Percentiles rank a stretch among this genome's conserved stretches.
Conservation (phyloP, 2,888 invertebrate genomes). For the Patella pellucida region DNA sequence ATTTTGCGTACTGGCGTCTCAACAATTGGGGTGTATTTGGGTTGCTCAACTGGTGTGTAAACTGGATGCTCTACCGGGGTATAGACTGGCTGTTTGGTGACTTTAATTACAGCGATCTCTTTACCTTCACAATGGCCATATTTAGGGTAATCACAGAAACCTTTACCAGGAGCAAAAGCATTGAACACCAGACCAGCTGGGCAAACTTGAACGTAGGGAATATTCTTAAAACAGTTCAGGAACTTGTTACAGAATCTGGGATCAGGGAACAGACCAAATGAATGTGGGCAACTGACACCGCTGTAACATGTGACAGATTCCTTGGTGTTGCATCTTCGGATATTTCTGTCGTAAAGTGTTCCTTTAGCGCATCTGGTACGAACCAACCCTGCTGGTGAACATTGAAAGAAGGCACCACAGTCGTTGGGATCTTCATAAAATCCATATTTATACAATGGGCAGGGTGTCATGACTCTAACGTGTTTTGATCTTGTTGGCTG, state of each 20-base stretch:
- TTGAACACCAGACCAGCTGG: background rate
- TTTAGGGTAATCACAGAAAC: background rate
- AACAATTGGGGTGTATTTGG: too few relatives aligned
- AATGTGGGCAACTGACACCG: background rate
- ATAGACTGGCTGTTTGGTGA: too few relatives aligned
- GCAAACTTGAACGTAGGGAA: background rate
- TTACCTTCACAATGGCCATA: background rate
- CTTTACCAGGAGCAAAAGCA: background rate
- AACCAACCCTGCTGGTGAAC: background rate
- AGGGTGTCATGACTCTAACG: background rate
- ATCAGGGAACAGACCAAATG: background rate
- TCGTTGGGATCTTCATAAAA: background rate
- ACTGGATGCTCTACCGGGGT: too few relatives aligned
- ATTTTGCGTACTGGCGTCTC: too few relatives aligned
- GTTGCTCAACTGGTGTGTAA: too few relatives aligned
- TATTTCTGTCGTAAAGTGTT: background rate
- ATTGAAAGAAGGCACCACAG: background rate
- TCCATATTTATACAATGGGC: background rate
- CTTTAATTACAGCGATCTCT: too few relatives aligned
- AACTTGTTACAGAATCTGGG: background rate
- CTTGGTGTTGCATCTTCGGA: background rate
- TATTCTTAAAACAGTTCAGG: background rate
- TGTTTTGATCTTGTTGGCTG: too few relatives aligned
- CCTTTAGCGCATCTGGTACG: background rate
- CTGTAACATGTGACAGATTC: background rate